Evolutionary conservation across 2,888 invertebrate genomes (phyloP).

Genomic region (Andricus curvator): DNA sequence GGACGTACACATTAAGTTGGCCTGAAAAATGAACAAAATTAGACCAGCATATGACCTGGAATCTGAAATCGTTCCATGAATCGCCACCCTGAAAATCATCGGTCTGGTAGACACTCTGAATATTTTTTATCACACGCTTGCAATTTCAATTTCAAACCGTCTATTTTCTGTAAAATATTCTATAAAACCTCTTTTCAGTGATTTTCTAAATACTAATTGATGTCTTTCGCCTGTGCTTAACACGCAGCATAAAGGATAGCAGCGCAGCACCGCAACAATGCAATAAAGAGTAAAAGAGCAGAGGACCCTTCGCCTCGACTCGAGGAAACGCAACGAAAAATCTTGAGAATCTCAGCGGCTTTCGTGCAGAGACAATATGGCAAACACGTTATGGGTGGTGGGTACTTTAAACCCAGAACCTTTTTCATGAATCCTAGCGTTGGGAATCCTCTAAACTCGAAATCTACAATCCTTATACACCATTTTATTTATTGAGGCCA

Average conservation of each 20-base stretch:
- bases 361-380: conserved; percentile 37
- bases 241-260: conserved; percentile 77
- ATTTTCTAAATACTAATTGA: conserved; percentile 72
- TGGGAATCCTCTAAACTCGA: conserved; percentile 8
- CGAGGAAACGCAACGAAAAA: conserved; percentile 33
- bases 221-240: conserved; percentile 76
- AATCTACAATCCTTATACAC: neutral
- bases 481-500: conserved; percentile 13
- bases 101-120: too few relatives aligned
- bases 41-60: too few relatives aligned
- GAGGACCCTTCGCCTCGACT: conserved; percentile 27
- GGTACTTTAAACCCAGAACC: neutral
- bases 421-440: conserved; percentile 19
- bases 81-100: too few relatives aligned
- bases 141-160: neutral
- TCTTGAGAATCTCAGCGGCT: conserved; percentile 20
- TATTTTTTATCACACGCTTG: too few relatives aligned
- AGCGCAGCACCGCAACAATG: conserved; percentile 54
- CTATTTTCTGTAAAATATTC: conserved; percentile 20
- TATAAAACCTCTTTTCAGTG: conserved; percentile 18
- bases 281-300: conserved; percentile 49
- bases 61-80: too few relatives aligned
- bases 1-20: too few relatives aligned
- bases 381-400: neutral
- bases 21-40: too few relatives aligned